Conservation (phyloP, 2,888 invertebrate genomes). For the Lochmaea capreae region DNA sequence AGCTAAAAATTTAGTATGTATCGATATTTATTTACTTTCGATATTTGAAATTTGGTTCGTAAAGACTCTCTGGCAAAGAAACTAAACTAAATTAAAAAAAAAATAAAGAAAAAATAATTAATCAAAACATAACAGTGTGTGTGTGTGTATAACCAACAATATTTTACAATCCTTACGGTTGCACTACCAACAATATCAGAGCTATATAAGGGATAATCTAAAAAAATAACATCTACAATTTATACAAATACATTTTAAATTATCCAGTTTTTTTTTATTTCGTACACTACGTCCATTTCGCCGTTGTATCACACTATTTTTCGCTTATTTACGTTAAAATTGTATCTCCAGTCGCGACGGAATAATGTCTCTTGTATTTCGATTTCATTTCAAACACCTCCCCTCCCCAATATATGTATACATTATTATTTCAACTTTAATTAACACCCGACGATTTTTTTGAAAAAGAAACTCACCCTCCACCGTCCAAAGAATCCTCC, state of each 20-base stretch:
- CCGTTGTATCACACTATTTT: conserved; percentile 26
- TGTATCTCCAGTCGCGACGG: background rate
- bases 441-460: conserved; percentile 16
- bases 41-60: conserved; percentile 5
- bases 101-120: background rate
- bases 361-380: background rate
- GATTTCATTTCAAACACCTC: background rate
- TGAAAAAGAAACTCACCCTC: conserved; percentile 67
- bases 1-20: too few relatives aligned
- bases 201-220: conserved; percentile 5
- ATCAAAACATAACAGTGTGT: conserved; percentile 1
- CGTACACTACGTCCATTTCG: conserved; percentile 28
- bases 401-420: background rate
- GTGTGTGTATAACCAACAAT: conserved; percentile 14
- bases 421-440: background rate
- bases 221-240: conserved; percentile 18
- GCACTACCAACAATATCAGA: conserved; percentile 27
- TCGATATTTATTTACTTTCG: background rate
- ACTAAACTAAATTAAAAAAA: conserved; percentile 23
- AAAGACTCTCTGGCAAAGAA: background rate
- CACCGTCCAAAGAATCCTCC: conserved; percentile 68
- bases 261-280: conserved; percentile 10
- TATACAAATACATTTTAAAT: conserved; percentile 19
- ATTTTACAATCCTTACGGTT: background rate
- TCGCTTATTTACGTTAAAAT: background rate